phyloP scores from a whole-genome alignment of 2,797 vertebrate species.

The Esox lucius region DNA sequence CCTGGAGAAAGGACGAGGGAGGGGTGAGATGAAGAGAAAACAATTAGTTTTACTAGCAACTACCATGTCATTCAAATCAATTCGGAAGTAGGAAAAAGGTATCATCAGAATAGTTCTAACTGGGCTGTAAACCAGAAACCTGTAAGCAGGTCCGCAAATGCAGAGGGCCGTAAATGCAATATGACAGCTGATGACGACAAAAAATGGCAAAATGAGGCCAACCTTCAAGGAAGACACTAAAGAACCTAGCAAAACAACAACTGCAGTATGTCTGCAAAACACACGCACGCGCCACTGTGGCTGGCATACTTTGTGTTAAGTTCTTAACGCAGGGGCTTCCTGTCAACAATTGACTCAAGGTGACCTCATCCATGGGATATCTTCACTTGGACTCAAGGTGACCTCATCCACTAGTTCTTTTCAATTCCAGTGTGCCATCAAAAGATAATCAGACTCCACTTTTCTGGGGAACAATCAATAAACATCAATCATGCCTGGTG shows the following conservation, averaged over 20 bases:
- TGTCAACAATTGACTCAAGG: no score
- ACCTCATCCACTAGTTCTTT: background rate
- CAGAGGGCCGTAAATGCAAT: background rate
- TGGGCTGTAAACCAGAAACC: background rate
- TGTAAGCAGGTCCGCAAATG: no score
- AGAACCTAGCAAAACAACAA: background rate
- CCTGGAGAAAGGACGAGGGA: conserved; percentile 64
- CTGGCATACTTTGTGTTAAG: no score
- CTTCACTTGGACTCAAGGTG: background rate
- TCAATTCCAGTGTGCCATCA: background rate
- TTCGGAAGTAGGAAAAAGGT: no score
- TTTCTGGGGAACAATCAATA: background rate
- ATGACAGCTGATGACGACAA: background rate
- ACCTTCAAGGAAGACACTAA: background rate
- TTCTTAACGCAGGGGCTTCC: no score
- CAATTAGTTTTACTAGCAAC: background rate
- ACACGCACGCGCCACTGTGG: no score
- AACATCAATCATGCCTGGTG: background rate
- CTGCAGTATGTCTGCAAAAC: background rate
- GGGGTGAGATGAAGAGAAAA: conserved; percentile 1
- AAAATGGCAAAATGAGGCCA: background rate
- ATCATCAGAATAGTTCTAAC: background rate
- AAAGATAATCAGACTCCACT: background rate
- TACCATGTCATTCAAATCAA: no score
- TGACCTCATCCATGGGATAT: no score